Evolutionary conservation across 2,888 invertebrate genomes (phyloP).

Genomic region (Timandra comae): DNA sequence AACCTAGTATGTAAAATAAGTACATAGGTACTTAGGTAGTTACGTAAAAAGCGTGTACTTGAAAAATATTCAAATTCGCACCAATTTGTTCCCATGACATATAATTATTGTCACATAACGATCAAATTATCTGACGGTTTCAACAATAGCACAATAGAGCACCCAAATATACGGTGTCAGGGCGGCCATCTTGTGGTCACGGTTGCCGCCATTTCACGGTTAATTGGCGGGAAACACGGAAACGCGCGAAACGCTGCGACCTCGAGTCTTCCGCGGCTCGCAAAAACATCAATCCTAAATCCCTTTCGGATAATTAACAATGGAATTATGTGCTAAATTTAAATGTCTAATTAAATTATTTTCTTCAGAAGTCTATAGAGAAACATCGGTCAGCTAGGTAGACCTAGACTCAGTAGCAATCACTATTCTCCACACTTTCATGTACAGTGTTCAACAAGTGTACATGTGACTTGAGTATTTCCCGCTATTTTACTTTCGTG

Average conservation of each 20-base stretch:
- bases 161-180: background rate
- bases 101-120: too few relatives aligned
- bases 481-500: too few relatives aligned
- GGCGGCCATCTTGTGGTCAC: constrained; percentile 1
- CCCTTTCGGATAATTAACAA: constrained; percentile 24
- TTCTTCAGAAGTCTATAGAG: background rate
- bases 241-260: constrained; percentile 24
- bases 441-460: too few relatives aligned
- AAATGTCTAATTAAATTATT: constrained; percentile 15
- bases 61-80: too few relatives aligned
- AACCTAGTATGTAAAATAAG: too few relatives aligned
- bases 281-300: constrained; percentile 37
- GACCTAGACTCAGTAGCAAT: background rate
- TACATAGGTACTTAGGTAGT: too few relatives aligned
- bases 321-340: constrained; percentile 16
- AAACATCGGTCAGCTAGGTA: constrained; percentile 1
- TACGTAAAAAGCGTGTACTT: too few relatives aligned
- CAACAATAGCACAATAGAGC: background rate
- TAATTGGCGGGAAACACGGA: constrained; percentile 44
- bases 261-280: constrained; percentile 44
- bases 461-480: too few relatives aligned
- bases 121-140: background rate
- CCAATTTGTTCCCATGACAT: too few relatives aligned
- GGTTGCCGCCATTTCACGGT: constrained; percentile 29
- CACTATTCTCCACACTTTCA: too few relatives aligned